Conservation (phyloP, 1,140 invertebrate species). For the Ceratitis capitata region DNA sequence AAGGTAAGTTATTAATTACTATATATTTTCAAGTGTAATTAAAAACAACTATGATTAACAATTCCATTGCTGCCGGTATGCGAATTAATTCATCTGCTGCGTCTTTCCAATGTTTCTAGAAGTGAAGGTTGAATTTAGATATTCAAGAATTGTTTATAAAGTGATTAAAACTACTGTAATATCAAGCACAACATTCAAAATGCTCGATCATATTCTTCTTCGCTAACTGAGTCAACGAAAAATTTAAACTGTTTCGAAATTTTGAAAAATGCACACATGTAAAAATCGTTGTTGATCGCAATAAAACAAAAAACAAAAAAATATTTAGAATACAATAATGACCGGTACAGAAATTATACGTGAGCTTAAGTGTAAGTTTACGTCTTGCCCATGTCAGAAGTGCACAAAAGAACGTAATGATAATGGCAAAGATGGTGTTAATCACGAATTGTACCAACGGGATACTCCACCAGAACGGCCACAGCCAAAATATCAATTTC, state of each 20-base stretch:
- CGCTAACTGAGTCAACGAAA: not conserved
- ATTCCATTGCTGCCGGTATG: no score
- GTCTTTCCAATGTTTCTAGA: no score
- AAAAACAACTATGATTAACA: no score
- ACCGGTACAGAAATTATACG: not conserved
- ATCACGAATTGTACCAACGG: not conserved
- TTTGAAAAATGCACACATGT: not conserved
- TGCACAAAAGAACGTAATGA: not conserved
- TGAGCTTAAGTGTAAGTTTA: not conserved
- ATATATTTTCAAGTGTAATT: no score
- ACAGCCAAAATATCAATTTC: not conserved
- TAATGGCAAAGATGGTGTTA: not conserved
- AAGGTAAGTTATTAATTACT: not conserved
- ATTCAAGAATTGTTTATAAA: no score
- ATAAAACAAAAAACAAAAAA: not conserved
- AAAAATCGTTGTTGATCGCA: not conserved
- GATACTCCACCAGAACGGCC: conserved; percentile 4
- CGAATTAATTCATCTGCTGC: no score
- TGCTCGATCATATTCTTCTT: no score
- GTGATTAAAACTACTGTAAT: no score
- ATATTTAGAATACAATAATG: not conserved
- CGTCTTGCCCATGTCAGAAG: not conserved
- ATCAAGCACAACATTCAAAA: no score
- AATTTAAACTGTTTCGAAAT: not conserved
- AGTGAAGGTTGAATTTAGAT: no score